phyloP scores from a whole-genome alignment of 2,888 invertebrate genomes.

The Isoperla grammatica region DNA sequence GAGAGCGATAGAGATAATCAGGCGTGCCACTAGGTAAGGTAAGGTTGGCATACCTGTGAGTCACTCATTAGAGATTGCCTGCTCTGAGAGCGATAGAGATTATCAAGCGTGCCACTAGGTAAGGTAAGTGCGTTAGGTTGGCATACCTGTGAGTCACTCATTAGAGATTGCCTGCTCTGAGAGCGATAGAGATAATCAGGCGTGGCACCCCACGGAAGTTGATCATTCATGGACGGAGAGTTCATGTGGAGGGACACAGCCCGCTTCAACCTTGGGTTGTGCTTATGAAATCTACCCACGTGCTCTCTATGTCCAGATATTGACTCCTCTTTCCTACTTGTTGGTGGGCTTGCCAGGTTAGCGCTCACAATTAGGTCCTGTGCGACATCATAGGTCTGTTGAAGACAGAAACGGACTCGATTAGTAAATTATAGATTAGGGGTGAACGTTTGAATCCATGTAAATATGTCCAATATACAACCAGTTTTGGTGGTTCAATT shows the following conservation, averaged over 20 bases:
- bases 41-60: conserved; percentile 49
- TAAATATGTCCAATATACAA: background rate
- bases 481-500: background rate
- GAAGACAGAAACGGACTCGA: conserved; percentile 20
- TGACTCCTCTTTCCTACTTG: conserved; percentile 18
- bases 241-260: conserved; percentile 40
- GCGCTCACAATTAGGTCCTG: conserved; percentile 16
- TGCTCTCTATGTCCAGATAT: background rate
- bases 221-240: conserved; percentile 28
- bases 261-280: conserved; percentile 36
- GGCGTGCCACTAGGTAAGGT: too few species aligned
- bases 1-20: conserved; percentile 52
- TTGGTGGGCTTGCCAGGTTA: conserved; percentile 18
- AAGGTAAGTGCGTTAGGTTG: conserved; percentile 10
- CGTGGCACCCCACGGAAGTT: conserved; percentile 39
- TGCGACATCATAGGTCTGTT: conserved; percentile 36
- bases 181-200: conserved; percentile 51
- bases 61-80: conserved; percentile 62
- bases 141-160: conserved; percentile 59
- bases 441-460: too few species aligned
- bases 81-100: conserved; percentile 57
- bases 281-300: conserved; percentile 7
- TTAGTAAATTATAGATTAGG: background rate
- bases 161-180: conserved; percentile 60
- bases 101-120: conserved; percentile 41